These are phyloP conservation scores for Melanerpes formicivorus DNA, from an alignment of 2,113 vertebrate genomes.

Conservation along the genomic window DNA sequence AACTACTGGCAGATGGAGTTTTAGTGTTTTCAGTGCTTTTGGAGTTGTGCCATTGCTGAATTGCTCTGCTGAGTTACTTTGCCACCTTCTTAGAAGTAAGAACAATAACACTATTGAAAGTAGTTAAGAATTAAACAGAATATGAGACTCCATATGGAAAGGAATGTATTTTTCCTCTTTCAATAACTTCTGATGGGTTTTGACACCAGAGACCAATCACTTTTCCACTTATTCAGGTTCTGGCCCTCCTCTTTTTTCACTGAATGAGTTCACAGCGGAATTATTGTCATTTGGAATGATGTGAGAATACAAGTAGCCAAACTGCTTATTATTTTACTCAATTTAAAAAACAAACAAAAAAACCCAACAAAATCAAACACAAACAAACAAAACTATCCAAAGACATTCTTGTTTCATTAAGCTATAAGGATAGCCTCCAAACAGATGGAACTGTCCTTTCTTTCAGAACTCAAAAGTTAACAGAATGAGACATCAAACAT, in stretches of 20 bases:
- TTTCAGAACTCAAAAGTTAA: background rate
- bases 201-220: background rate
- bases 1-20: background rate
- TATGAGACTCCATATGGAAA: background rate
- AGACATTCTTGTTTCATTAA: background rate
- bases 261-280: background rate
- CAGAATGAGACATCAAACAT: background rate
- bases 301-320: background rate
- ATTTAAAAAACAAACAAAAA: background rate
- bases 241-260: background rate
- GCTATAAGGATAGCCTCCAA: background rate
- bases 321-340: background rate
- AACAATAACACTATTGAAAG: background rate
- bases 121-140: background rate
- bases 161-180: background rate
- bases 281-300: background rate
- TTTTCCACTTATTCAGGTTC: background rate
- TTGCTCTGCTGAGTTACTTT: background rate
- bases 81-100: background rate
- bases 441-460: background rate
- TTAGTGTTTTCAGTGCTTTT: background rate
- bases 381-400: background rate
- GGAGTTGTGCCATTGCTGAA: background rate
- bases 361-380: no score
- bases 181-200: background rate